Evolutionary conservation across 2,797 vertebrate species (phyloP), one percentile per base, ranked within the genome.

Genomic region (Geotrypetes seraphini): DNA sequence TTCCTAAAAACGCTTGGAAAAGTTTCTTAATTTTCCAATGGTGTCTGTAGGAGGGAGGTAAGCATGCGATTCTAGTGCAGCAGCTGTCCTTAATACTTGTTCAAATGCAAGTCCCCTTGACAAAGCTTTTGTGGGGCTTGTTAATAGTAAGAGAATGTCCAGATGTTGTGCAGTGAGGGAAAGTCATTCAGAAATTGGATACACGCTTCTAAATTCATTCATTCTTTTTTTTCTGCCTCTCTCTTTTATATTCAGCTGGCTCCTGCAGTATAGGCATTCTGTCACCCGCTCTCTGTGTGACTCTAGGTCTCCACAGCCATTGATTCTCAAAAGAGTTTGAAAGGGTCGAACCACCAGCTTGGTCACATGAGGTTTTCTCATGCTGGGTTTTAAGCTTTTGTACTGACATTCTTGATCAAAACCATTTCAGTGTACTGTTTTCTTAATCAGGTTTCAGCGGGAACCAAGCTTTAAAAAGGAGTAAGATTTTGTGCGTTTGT

Each of bases 261-360:
- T 31, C 16, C n/a, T n/a, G n/a, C n/a, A 42, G 63, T 59, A 45
- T 40, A 57, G 38, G 29, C 49, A 51, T 62, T 57, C 44, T 36
- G 42, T 33, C 37, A 7, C 43, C 30, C 15, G 47, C 36, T n/a
- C n/a, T n/a, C 50, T 31, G 16, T 58, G 5, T 43, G 45, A 44
- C 40, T 48, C 50, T 22, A 51, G 45, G 29, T 51, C 41, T 39
- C 36, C 5, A 0, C 39, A 50, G 33, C 44, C 25, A 10, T 37
- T 26, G 50, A 53, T 52, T 54, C 29, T 47, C 53, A 42, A 0
- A 8, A 35, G 25, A 43, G 24, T 26, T 41, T 21, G 11, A 3
- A 1, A 36, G 30, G 43, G 19, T 33, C 41, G 25, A 5, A 25
- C n/a, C 0, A 1, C 25, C 54, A 36, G 40, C 24, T 14, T 0